phyloP scores from a whole-genome alignment of 1,140 invertebrate species.

The Drosophila athabasca region DNA sequence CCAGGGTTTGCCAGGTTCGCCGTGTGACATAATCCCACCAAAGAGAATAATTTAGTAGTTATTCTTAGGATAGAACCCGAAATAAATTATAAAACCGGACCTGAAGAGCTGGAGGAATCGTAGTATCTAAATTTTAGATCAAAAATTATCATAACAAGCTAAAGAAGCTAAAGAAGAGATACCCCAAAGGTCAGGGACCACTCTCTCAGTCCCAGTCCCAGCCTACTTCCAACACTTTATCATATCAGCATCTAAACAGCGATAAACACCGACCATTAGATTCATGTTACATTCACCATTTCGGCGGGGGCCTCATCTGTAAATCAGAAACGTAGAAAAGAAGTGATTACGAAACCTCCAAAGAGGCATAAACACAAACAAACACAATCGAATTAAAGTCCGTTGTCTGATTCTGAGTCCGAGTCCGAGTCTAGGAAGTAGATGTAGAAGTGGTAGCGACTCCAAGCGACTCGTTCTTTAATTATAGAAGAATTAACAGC shows the following conservation, averaged over 20 bases:
- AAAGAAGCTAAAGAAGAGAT: background rate
- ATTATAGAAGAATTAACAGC: slow-evolving; percentile 77
- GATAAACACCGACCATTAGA: background rate
- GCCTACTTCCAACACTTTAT: background rate
- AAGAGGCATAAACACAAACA: background rate
- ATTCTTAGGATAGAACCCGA: slow-evolving; percentile 6
- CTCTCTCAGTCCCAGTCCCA: background rate
- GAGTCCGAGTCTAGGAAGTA: slow-evolving; percentile 58
- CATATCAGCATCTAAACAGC: background rate
- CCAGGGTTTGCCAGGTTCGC: slow-evolving; percentile 44
- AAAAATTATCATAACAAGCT: slow-evolving; percentile 6
- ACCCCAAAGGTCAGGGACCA: slow-evolving; percentile 30
- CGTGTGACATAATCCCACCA: slow-evolving; percentile 53
- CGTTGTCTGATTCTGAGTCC: slow-evolving; percentile 24
- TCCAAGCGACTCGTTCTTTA: slow-evolving; percentile 67
- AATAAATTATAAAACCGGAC: slow-evolving; percentile 56
- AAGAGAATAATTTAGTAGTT: slow-evolving; percentile 2
- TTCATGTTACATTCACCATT: slow-evolving; percentile 32
- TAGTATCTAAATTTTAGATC: too few relatives aligned
- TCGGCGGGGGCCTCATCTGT: background rate
- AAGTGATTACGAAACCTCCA: slow-evolving; percentile 54
- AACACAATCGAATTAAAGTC: slow-evolving; percentile 3
- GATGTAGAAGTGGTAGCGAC: slow-evolving; percentile 21
- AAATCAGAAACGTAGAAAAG: slow-evolving; percentile 1
- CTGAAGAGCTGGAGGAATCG: background rate